Percentiles rank a stretch among this genome's conserved stretches.
phyloP scores from a whole-genome alignment of 1,140 invertebrate species.

The Drosophila guanche region DNA sequence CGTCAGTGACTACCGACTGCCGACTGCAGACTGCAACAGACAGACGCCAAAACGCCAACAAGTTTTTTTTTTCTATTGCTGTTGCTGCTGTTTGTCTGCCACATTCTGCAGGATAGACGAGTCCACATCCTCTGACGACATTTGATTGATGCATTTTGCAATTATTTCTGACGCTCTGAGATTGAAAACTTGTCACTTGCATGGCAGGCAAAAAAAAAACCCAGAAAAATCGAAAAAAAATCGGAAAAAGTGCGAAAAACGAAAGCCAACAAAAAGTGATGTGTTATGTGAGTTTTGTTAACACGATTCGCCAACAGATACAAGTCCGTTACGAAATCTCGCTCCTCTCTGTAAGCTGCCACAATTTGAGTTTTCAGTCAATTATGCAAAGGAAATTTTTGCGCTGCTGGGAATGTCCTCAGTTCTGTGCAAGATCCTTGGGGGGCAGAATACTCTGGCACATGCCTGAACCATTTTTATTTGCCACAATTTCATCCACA shows the following conservation, averaged over 20 bases:
- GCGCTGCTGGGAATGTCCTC: slow-evolving; percentile 35
- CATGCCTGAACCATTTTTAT: slow-evolving; percentile 71
- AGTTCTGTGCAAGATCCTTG: slow-evolving; percentile 23
- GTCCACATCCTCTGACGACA: slow-evolving; percentile 49
- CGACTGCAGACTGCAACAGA: slow-evolving; percentile 12
- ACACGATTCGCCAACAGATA: slow-evolving; percentile 11
- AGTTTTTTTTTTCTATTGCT: slow-evolving; percentile 23
- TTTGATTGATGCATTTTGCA: slow-evolving; percentile 80
- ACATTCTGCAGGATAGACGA: slow-evolving; percentile 42
- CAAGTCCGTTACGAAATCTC: too few species aligned
- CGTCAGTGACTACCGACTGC: too few species aligned
- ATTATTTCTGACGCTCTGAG: slow-evolving; percentile 77
- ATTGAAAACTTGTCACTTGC: slow-evolving; percentile 80
- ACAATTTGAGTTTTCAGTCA: not conserved
- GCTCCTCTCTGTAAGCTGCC: too few species aligned
- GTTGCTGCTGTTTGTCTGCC: not conserved
- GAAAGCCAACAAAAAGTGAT: slow-evolving; percentile 59
- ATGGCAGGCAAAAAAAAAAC: slow-evolving; percentile 30
- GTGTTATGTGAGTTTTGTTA: slow-evolving; percentile 33
- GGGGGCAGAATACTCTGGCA: slow-evolving; percentile 24
- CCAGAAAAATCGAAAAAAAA: too few species aligned
- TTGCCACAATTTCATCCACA: slow-evolving; percentile 76
- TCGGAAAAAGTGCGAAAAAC: slow-evolving; percentile 4
- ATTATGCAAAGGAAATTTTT: not conserved
- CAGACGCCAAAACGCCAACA: slow-evolving; percentile 43